These are phyloP conservation scores for Megaceryle alcyon DNA, from an alignment of 2,797 vertebrate genomes.

Conservation along the genomic window DNA sequence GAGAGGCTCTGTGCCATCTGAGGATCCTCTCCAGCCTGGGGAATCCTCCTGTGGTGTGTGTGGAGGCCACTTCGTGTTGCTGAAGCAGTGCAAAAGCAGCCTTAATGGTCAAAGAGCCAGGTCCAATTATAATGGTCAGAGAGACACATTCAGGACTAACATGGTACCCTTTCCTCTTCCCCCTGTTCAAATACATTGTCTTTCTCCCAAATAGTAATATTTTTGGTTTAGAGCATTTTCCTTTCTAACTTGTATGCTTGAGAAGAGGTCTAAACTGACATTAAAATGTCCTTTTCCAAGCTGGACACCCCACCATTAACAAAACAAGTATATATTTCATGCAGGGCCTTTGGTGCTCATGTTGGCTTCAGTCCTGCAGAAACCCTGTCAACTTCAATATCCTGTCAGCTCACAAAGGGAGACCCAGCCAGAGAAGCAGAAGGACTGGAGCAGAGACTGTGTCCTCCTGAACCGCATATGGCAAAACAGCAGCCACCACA, in stretches of 20 bases:
- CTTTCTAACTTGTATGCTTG: not conserved
- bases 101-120: not conserved
- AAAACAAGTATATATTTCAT: not conserved
- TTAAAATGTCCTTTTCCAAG: not conserved
- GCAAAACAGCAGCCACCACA: not conserved
- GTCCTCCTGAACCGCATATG: not conserved
- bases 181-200: not conserved
- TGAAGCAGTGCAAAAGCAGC: not conserved
- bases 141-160: not conserved
- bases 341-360: not conserved
- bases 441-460: not conserved
- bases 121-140: not conserved
- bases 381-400: not conserved
- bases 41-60: not conserved
- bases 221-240: not conserved
- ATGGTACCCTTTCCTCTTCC: not conserved
- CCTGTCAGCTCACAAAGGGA: not conserved
- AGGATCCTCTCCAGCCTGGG: not conserved
- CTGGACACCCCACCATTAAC: not conserved
- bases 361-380: not conserved
- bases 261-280: not conserved
- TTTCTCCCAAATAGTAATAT: not conserved
- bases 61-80: fast-evolving
- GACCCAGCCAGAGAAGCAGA: not conserved
- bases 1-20: not conserved